These are phyloP conservation scores for Eurypyga helias DNA, from an alignment of 2,113 vertebrate genomes.

Conservation along the genomic window DNA sequence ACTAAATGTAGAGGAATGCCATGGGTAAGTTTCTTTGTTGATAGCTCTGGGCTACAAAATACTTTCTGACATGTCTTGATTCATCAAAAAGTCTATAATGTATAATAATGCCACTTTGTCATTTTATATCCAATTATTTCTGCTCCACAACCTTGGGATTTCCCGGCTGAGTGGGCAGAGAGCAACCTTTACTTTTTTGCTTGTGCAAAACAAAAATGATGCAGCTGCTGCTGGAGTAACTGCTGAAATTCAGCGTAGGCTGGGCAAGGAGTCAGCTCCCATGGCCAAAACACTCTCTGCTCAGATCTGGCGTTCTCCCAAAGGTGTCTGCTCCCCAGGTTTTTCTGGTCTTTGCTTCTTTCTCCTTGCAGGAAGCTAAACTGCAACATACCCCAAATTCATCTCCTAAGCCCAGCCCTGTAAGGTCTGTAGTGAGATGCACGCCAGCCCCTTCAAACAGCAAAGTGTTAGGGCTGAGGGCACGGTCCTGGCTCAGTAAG, in stretches of 20 bases:
- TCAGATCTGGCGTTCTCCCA: neutral
- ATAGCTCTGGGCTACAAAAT: neutral
- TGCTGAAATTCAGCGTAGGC: accelerated
- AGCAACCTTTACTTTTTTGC: neutral
- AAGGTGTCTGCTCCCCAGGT: accelerated
- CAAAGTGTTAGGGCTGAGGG: neutral
- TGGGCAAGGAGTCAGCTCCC: neutral
- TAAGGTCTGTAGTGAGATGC: accelerated
- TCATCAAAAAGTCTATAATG: neutral
- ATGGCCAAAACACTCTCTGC: neutral
- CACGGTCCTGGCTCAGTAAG: neutral
- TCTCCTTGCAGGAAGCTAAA: neutral
- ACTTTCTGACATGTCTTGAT: neutral
- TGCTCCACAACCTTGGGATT: neutral
- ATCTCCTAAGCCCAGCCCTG: neutral
- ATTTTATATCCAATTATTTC: neutral
- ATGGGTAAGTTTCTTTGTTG: neutral
- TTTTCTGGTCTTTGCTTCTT: neutral
- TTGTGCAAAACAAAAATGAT: neutral
- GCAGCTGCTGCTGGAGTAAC: neutral
- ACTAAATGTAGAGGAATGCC: neutral
- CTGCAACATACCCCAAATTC: accelerated
- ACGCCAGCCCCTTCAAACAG: neutral
- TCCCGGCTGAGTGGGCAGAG: neutral
- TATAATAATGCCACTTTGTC: neutral